Evolutionary conservation across 1,140 invertebrate species (phyloP).

Genomic region (Aphidius gifuensis): DNA sequence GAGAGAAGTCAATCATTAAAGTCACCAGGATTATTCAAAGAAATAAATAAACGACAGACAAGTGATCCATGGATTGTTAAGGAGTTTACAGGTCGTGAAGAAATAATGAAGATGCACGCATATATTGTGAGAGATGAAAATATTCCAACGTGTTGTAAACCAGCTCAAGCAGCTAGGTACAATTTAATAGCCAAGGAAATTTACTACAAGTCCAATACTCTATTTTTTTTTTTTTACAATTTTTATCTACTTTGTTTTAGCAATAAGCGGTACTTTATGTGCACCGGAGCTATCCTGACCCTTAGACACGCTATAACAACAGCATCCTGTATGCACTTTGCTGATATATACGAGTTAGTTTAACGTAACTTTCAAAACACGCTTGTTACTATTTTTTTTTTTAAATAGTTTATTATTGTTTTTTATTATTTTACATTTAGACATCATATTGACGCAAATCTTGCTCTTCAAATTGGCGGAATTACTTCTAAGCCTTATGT

Average conservation of each 20-base stretch:
- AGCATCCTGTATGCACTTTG: conserved; percentile 31
- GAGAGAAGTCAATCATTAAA: too few relatives aligned
- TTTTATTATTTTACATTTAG: conserved; percentile 18
- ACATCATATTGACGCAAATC: conserved; percentile 26
- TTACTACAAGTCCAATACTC: too few relatives aligned
- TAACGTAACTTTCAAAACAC: conserved; percentile 2
- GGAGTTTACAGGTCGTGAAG: conserved; percentile 19
- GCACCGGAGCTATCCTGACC: conserved; percentile 29
- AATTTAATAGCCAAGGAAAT: neutral
- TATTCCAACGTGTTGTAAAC: conserved; percentile 24
- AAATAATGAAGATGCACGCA: conserved; percentile 31
- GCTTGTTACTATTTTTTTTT: neutral
- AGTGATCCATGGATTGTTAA: conserved; percentile 25
- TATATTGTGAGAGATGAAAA: conserved; percentile 32
- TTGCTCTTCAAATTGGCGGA: conserved; percentile 29
- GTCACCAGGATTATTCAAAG: too few relatives aligned
- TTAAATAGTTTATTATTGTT: conserved; percentile 9
- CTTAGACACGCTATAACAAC: conserved; percentile 28
- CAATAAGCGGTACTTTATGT: conserved; percentile 32
- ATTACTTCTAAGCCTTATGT: conserved; percentile 23
- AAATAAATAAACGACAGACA: too few relatives aligned
- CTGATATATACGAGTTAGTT: conserved; percentile 29
- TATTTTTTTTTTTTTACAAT: conserved; percentile 8
- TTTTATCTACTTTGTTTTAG: conserved; percentile 22
- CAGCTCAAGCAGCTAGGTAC: conserved; percentile 29